A percentile compares a stretch with the other conserved stretches of the same genome.
Conservation (phyloP, 2,888 invertebrate genomes). For the Pachydiplax longipennis region DNA sequence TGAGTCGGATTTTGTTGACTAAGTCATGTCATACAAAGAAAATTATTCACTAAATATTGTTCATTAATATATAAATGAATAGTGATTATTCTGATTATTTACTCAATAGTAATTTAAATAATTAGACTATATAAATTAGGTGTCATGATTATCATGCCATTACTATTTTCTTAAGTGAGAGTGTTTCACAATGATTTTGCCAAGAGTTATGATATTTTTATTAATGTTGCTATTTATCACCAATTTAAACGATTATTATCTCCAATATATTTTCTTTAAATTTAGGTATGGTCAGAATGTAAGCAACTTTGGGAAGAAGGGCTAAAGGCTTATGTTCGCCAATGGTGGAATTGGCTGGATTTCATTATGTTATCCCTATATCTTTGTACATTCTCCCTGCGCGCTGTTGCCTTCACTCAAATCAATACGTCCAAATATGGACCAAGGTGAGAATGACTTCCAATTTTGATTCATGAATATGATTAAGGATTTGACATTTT, state of each 20-base stretch:
- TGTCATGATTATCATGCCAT: too few species aligned
- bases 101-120: too few species aligned
- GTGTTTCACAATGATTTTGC: too few species aligned
- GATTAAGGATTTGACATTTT: too few species aligned
- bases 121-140: too few species aligned
- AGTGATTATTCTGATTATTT: too few species aligned
- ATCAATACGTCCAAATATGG: conserved; percentile 56
- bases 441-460: conserved; percentile 51
- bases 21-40: too few species aligned
- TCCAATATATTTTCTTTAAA: background rate
- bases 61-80: too few species aligned
- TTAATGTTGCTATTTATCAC: background rate
- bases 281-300: conserved; percentile 63
- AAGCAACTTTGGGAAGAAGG: conserved; percentile 68
- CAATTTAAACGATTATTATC: background rate
- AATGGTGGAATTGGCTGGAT: conserved; percentile 68
- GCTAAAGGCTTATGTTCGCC: conserved; percentile 62
- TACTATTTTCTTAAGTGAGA: too few species aligned
- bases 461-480: background rate
- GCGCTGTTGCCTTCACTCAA: conserved; percentile 58
- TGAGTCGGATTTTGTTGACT: too few species aligned
- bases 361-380: conserved; percentile 66
- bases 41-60: too few species aligned
- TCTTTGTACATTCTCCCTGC: conserved; percentile 62
- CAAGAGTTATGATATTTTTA: background rate